These are phyloP conservation scores for Mythimna vitellina DNA, from an alignment of 2,888 invertebrate genomes.

Conservation along the genomic window DNA sequence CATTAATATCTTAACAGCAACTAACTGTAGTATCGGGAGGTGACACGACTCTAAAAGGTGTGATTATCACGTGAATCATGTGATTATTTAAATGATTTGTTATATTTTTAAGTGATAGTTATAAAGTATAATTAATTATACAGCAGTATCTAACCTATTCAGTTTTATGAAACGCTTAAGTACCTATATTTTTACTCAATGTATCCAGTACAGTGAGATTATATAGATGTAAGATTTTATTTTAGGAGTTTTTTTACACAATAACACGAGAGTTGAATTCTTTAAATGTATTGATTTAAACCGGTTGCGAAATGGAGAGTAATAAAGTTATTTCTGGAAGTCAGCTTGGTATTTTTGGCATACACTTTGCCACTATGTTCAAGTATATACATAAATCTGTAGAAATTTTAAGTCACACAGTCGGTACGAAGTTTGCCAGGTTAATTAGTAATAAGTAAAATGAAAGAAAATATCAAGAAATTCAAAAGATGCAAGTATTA, in stretches of 20 bases:
- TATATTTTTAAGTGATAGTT: conserved; percentile 6
- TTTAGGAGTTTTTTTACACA: not conserved
- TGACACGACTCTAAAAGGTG: conserved; percentile 23
- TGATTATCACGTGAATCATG: conserved; percentile 29
- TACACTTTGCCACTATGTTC: not conserved
- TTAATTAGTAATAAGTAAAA: too few species aligned
- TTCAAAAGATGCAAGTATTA: conserved; percentile 4
- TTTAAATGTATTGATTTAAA: conserved; percentile 12
- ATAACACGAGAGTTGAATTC: not conserved
- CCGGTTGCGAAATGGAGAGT: conserved; percentile 24
- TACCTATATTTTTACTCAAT: not conserved
- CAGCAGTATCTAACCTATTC: not conserved
- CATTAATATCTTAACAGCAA: conserved; percentile 8
- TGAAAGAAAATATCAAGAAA: not conserved
- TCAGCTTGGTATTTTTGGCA: not conserved
- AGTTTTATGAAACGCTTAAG: not conserved
- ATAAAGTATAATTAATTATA: not conserved
- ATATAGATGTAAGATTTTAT: not conserved
- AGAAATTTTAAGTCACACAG: too few species aligned
- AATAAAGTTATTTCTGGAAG: conserved; percentile 47
- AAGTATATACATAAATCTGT: not conserved
- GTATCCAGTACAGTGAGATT: not conserved
- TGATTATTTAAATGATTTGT: conserved; percentile 16
- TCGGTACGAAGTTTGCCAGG: too few species aligned
- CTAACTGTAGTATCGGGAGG: conserved; percentile 21